Evolutionary conservation across 2,797 vertebrate genomes (phyloP), one percentile per base, ranked within the genome.

Genomic region (Lepilemur septentrionalis): DNA sequence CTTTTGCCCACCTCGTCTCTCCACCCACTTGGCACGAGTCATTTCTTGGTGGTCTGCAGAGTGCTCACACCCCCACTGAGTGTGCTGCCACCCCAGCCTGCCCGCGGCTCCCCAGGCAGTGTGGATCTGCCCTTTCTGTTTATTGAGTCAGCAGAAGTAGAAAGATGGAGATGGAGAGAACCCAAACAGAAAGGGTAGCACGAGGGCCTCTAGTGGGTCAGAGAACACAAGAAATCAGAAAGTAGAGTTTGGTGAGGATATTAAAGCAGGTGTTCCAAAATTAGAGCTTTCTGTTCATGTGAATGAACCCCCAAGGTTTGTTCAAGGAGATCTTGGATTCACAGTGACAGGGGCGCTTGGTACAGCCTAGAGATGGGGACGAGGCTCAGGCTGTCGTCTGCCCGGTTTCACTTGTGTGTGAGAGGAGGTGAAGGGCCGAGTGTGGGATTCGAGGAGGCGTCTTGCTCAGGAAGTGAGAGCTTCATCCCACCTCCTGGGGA

Each of bases 281-380:
- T 59, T 7, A 35, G 59, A 76, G n/a, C 52, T 38, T 69, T 28
- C 13, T 35, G 30, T 57, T 10, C n/a, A 6, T 12, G 38, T 8
- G 23, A 8, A 6, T 25, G 32, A 7, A 38, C 30, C n/a, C 75
- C 46, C 11, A 0, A 14, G 32, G 61, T 8, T 15, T n/a, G 23
- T 7, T 25, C n/a, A 30, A 32, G 48, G n/a, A 41, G 46, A 46
- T 38, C 12, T 2, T 10, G 46, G 75, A 10, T 25, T 83, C 7
- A 0, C 6, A 0, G 73, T 23, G 32, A n/a, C 1, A 0, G 9
- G 22, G 69, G 10, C 30, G 14, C 17, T 1, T 15, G 46, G 32
- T 4, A 2, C 17, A 1, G 13, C 65, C 12, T 41, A 30, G 92
- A 79, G 52, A 48, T 4, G 38, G 18, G 25, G 52, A 2, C 2